Base-by-base conservation (phyloP, 2,888 invertebrate species). In the Drosophila buzzatii region DNA sequence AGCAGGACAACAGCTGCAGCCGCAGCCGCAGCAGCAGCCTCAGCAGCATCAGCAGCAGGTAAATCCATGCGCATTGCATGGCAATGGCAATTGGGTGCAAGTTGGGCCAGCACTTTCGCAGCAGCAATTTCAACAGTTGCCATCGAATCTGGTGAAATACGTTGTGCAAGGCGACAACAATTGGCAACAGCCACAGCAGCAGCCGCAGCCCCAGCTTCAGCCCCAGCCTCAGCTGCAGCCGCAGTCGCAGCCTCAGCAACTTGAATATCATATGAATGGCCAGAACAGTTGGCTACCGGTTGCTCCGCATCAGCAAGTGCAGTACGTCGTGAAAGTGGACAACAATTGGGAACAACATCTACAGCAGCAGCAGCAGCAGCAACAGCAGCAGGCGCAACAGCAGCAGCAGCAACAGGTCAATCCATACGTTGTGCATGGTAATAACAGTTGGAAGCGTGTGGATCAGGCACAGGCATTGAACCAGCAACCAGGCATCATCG, bases 181-280 rank as follows among this genome's bases (percentile, higher is more conserved):
- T 27, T 58, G 57, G 57, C 42, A 27, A 4, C 37, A 39, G 39
- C 61, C 27, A 9, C 16, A 37, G 20, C 53, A 39, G n/a, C 41
- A 41, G 41, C 41, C 8, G 39, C 16, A 16, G 39, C 39, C n/a
- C n/a, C 42, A 18, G 18, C 55, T 7, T 3, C 45, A 14, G 27
- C 23, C 1, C 8, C 44, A 20, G 16, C 47, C 1, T 7, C 47
- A 8, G 47, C 27, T 0, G 5, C 49, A n/a, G 49, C 67, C 10
- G 7, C 16, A 35, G 12, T 14, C 2, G 20, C 45, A 45, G 45
- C 23, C 20, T 0, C 49, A 31, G 49, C 31, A 10, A n/a, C 33
- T 52, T 35, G 35, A 35, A 16, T 52, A 37, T 10, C 0, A 9
- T 51, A 12, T 33, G 18, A 12, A 31, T 7, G 18, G 18, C 0